Base-by-base conservation (phyloP, 2,888 invertebrate genomes). In the Drosophila kanekoi region DNA sequence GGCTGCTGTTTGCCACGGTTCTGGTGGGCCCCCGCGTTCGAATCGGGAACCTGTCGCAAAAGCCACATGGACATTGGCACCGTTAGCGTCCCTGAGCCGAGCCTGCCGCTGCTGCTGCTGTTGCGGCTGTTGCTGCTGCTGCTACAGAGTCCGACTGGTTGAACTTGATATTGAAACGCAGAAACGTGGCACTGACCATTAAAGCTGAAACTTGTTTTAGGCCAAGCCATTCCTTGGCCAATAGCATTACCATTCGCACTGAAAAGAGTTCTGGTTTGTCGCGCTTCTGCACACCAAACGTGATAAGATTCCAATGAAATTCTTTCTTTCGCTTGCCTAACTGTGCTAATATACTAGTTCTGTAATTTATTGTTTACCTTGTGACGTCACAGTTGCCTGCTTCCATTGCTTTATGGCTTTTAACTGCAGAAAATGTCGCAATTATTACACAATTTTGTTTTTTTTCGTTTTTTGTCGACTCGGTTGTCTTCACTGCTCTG, bases 101-200 rank as follows among this genome's bases (percentile, higher is more conserved):
- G 72, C 53, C 51, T 54, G 64, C 18, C 13, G 41, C 37, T 63
- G 52, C 69, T 23, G 6, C n/a, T n/a, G n/a, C n/a, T n/a, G n/a
- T n/a, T n/a, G n/a, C n/a, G n/a, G n/a, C n/a, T n/a, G n/a, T n/a
- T n/a, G n/a, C 23, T 23, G 23, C 23, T 23, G 23, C 6, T 6
- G 23, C 23, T 4, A 28, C 28, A 0, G 28, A 28, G 67, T 58
- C 73, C 66, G 79, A 90, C 90, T 89, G 82, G 89, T 90, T 89
- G 90, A 90, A 90, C 90, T 90, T 90, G 90, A 88, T 90, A 90
- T 89, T 88, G 89, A 89, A 85, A 71, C 70, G 60, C 65, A 66
- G 67, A 69, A 49, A 54, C 79, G 74, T 53, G 66, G 73, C 71
- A 73, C 69, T 77, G 73, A 49, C 66, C 79, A 77, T 47, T 20